Base-by-base conservation (phyloP, 2,113 vertebrate species). In the Ciconia maguari region DNA sequence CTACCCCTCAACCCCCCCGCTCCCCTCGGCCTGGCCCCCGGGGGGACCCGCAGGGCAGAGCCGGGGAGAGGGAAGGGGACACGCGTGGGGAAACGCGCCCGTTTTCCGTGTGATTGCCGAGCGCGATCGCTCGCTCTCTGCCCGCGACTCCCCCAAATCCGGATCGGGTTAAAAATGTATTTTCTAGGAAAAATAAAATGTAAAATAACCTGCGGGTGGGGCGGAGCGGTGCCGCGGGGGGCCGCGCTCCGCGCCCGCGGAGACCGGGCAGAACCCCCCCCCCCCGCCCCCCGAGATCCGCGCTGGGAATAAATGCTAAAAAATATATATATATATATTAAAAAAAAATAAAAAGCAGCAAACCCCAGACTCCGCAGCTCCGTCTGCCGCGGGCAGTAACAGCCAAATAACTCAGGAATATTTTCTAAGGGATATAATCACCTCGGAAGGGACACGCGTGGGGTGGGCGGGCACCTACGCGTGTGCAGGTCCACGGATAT, bases 351-450 rank as follows among this genome's bases (percentile, higher is more conserved):
- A 58, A 32, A 41, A 13, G 26, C 52, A 57, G 57, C 57, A 65
- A 21, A 2, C 11, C 41, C 38, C 68, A 22, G 76, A 19, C 14
- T 25, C n/a, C 15, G 14, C 87, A 51, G 60, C 41, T 74, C 64
- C 64, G 13, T 52, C 65, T 60, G 79, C 66, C 62, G 24, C 62
- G 30, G 84, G 62, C 70, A 48, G 70, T 2, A 69, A 30, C 57
- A 77, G 34, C 49, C 72, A 83, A 61, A 88, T 27, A 95, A 68
- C 94, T 93, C 94, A 95, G 94, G 94, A 95, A 89, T 95, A 12
- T 89, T 94, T 83, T 68, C 16, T 17, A 81, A 71, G 72, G 83
- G 49, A 54, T 83, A 10, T 5, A 80, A 80, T 42, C 65, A 22
- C 82, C 87, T 75, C 71, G 70, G 58, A 11, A 86, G 49, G 36